Percentiles rank a stretch among this genome's conserved stretches.
Conservation (phyloP, 2,113 vertebrate species). For the Macaca fascicularis region DNA sequence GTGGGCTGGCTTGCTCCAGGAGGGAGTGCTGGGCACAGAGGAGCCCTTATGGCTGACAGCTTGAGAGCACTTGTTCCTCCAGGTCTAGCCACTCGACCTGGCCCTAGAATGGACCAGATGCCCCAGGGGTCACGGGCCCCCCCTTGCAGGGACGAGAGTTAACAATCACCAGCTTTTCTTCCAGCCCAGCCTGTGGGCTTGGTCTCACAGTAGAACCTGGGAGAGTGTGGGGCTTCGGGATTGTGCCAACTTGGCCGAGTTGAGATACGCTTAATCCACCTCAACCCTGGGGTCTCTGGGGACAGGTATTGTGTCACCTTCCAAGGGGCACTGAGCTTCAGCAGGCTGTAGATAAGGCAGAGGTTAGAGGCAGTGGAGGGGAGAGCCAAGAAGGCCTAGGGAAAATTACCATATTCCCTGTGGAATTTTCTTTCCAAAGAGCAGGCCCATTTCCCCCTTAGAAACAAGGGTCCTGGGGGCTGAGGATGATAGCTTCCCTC, state of each 20-base stretch:
- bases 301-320: neutral
- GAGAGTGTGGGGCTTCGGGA: neutral
- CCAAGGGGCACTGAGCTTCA: neutral
- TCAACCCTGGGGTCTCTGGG: neutral
- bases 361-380: neutral
- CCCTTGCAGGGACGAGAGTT: neutral
- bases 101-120: neutral
- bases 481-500: neutral
- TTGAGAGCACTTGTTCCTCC: neutral
- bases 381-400: neutral
- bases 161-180: constrained; percentile 38
- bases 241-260: neutral
- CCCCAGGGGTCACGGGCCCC: neutral
- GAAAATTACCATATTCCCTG: neutral
- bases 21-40: neutral
- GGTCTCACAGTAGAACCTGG: neutral
- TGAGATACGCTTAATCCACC: neutral
- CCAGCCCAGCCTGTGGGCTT: neutral
- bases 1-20: neutral
- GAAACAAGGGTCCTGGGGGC: constrained; percentile 5
- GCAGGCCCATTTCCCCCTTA: neutral
- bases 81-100: neutral
- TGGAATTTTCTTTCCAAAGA: constrained; percentile 9
- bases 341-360: neutral
- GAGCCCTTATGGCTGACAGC: neutral